Evolutionary conservation across 2,113 vertebrate genomes (phyloP).

Genomic region (Castor canadensis): DNA sequence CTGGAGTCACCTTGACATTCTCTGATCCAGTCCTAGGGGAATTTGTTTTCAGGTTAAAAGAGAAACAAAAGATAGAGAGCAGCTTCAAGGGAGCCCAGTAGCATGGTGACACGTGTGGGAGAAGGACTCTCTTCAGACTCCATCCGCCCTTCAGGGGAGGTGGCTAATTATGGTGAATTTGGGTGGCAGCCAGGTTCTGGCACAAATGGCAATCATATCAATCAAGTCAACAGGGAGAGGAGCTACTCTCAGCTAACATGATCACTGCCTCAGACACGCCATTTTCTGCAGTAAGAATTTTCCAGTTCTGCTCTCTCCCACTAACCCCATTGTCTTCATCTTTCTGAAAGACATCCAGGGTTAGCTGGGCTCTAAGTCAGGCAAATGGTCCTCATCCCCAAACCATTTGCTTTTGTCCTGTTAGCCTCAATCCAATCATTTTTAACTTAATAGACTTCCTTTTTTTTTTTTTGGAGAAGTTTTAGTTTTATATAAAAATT

Average conservation of each 20-base stretch:
- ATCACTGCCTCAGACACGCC: not conserved
- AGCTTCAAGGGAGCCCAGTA: not conserved
- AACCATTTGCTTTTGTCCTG: not conserved
- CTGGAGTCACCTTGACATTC: not conserved
- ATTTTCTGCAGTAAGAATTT: not conserved
- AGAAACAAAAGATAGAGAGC: not conserved
- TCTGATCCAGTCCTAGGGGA: not conserved
- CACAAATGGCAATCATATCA: not conserved
- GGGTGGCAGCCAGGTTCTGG: not conserved
- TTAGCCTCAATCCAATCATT: not conserved
- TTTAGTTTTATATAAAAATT: too few species aligned
- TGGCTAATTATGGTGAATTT: too few species aligned
- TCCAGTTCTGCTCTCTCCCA: not conserved
- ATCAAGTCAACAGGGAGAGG: not conserved
- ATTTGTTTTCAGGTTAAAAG: not conserved
- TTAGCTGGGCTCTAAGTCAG: not conserved
- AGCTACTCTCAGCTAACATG: not conserved
- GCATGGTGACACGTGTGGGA: not conserved
- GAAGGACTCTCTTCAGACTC: not conserved
- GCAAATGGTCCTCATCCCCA: not conserved
- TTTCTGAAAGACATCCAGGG: not conserved
- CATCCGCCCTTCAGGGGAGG: not conserved
- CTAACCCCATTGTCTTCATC: not conserved
- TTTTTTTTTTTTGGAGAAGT: not conserved
- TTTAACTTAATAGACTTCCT: not conserved